Conservation (phyloP, 2,113 vertebrate genomes). For the Hymenochirus boettgeri region DNA sequence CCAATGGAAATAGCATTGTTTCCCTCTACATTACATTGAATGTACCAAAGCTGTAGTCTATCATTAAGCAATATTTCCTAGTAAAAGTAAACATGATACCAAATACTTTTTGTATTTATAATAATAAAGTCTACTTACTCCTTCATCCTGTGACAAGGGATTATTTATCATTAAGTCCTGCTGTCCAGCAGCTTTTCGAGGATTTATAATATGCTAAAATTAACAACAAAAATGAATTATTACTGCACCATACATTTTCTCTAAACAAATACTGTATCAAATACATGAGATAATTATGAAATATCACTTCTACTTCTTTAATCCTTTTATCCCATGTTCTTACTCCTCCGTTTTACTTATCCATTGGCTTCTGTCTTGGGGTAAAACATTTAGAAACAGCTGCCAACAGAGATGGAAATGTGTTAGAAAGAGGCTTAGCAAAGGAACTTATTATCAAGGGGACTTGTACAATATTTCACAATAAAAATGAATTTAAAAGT, state of each 20-base stretch:
- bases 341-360: constrained; percentile 82
- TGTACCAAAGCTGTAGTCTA: not conserved
- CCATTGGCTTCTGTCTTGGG: constrained; percentile 92
- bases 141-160: constrained; percentile 94
- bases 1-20: too few relatives aligned
- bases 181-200: constrained; percentile 87
- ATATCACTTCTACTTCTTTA: constrained; percentile 84
- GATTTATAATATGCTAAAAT: constrained; percentile 91
- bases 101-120: not conserved
- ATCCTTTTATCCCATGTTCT: constrained; percentile 84
- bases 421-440: constrained; percentile 37
- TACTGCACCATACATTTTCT: constrained; percentile 8
- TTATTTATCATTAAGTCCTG: constrained; percentile 97
- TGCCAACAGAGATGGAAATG: constrained; percentile 52
- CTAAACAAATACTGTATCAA: constrained; percentile 15
- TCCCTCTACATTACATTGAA: not conserved
- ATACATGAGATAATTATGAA: constrained; percentile 14
- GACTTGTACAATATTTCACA: constrained; percentile 15
- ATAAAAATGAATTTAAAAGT: not conserved
- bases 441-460: constrained; percentile 19
- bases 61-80: not conserved
- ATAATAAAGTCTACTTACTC: constrained; percentile 67
- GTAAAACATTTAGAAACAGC: constrained; percentile 91
- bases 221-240: constrained; percentile 25
- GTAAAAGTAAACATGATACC: not conserved